Percentiles rank a stretch among this genome's conserved stretches.
These are phyloP conservation scores for Puntigrus tetrazona DNA, from an alignment of 2,113 vertebrate genomes.

Conservation along the genomic window DNA sequence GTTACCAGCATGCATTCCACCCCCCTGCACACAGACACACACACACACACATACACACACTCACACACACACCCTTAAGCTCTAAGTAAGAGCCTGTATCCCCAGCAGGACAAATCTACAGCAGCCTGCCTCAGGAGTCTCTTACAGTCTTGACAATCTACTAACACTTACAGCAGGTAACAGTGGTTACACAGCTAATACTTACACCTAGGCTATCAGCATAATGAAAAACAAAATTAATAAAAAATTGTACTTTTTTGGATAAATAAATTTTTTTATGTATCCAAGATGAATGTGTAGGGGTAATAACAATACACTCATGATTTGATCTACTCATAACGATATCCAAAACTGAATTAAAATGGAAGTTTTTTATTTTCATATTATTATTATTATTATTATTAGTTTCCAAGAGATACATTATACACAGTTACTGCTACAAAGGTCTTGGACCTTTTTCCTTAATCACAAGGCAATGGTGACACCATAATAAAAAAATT, in stretches of 20 bases:
- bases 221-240: not conserved
- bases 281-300: not conserved
- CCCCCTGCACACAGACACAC: conserved; percentile 33
- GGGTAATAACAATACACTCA: not conserved
- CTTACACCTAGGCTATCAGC: not conserved
- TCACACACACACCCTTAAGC: not conserved
- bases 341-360: not conserved
- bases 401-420: too few relatives aligned
- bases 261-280: not conserved
- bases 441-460: too few relatives aligned
- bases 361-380: too few relatives aligned
- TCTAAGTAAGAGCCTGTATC: conserved; percentile 36
- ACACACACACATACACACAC: not conserved
- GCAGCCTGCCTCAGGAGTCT: conserved; percentile 38
- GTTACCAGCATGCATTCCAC: conserved; percentile 51
- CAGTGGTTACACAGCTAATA: conserved; percentile 8
- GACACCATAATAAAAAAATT: too few relatives aligned
- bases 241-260: not conserved
- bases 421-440: too few relatives aligned
- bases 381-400: too few relatives aligned
- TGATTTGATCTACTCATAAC: not conserved
- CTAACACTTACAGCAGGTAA: conserved; percentile 31
- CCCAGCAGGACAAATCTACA: conserved; percentile 50
- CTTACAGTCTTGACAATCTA: conserved; percentile 24
- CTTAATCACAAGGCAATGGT: too few relatives aligned